Evolutionary conservation across 2,888 invertebrate genomes (phyloP), one percentile per base, ranked within the genome.

Genomic region (Lysandra coridon): DNA sequence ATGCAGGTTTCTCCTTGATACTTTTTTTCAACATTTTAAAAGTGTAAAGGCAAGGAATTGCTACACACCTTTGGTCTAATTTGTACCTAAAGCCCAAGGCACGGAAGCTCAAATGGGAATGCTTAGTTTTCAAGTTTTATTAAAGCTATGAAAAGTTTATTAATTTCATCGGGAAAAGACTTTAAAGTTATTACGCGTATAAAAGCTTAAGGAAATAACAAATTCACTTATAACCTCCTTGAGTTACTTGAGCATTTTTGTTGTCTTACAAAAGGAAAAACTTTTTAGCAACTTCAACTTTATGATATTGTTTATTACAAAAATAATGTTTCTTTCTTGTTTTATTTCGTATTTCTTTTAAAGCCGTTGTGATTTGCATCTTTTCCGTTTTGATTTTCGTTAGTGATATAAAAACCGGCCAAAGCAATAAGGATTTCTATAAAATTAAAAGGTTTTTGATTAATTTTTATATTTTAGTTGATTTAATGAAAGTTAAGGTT

Each of bases 191-290:
- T 69, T 33, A 33, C 37, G 37, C 33, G 12, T 14, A 62, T 62
- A 62, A 62, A 69, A 69, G 30, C 33, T 3, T 33, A 69, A 69
- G 69, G 69, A 69, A 69, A 33, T 69, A 5, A 69, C 69, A 69
- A 69, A 69, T 69, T 69, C 33, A 69, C 69, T 33, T 69, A 37
- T 33, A 69, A 69, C 69, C 69, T 69, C 37, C 69, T 69, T 33
- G 33, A 69, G 69, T 69, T 37, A 10, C 17, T 57, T 57, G 33
- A 69, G 33, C 69, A 14, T 14, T 69, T 69, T 69, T 69, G 37
- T 69, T 37, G 69, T 14, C 33, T 69, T 37, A 23, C 14, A 69
- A 69, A 69, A 69, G 33, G 64, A 30, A 64, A 64, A 62, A 64
- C 64, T 69, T 37, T 69, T 69, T 30, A 69, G 33, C 69, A 69